Conservation (phyloP, 2,888 invertebrate genomes). For the Aphidius colemani region DNA sequence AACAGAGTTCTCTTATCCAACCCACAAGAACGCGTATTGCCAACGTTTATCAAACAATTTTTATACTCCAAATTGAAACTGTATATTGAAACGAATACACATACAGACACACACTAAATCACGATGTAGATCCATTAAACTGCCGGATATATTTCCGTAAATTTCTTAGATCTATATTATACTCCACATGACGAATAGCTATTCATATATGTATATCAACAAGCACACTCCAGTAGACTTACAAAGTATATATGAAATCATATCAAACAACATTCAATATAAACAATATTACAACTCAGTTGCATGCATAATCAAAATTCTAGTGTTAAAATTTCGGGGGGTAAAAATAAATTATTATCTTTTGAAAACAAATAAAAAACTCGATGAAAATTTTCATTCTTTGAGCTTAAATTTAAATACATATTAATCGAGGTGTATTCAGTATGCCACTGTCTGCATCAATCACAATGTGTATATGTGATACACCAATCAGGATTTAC, state of each 20-base stretch:
- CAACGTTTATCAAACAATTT: constrained; percentile 24
- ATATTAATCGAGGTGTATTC: constrained; percentile 14
- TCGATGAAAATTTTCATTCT: not conserved
- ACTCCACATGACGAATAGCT: too few relatives aligned
- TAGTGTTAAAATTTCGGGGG: too few relatives aligned
- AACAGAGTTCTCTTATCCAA: constrained; percentile 15
- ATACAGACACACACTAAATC: not conserved
- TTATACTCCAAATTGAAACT: constrained; percentile 3
- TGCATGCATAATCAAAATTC: too few relatives aligned
- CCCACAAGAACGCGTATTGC: not conserved
- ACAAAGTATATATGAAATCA: not conserved
- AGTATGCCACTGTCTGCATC: not conserved
- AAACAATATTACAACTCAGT: too few relatives aligned
- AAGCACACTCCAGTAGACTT: not conserved
- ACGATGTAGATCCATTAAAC: not conserved
- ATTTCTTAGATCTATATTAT: too few relatives aligned
- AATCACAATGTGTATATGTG: too few relatives aligned
- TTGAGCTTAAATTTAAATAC: constrained; percentile 19
- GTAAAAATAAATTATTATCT: too few relatives aligned
- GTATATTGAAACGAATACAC: not conserved
- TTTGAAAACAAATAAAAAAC: too few relatives aligned
- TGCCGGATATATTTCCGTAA: not conserved
- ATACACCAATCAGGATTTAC: too few relatives aligned
- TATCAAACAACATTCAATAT: not conserved
- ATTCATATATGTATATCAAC: too few relatives aligned